phyloP scores from a whole-genome alignment of 1,140 invertebrate genomes.

The Orchestia grillus region DNA sequence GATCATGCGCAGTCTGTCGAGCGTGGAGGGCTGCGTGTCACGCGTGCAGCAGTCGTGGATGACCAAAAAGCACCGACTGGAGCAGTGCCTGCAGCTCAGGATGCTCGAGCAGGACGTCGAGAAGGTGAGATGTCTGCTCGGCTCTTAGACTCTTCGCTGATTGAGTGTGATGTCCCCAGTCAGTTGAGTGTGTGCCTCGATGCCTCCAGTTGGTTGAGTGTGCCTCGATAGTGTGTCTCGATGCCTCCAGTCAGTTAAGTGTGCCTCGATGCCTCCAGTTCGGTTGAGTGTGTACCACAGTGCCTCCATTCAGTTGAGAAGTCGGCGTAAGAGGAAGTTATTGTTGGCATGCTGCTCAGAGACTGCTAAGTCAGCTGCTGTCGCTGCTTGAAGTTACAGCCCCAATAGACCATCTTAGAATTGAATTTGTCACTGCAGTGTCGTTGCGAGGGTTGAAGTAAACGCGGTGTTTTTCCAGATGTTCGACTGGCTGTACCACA shows the following conservation, averaged over 20 bases:
- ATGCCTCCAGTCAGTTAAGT: background rate
- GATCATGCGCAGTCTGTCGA: slow-evolving; percentile 81
- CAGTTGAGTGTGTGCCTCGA: background rate
- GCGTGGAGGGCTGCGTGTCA: slow-evolving; percentile 70
- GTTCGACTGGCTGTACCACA: slow-evolving; percentile 93
- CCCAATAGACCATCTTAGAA: background rate
- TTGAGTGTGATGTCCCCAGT: no score
- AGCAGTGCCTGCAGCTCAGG: slow-evolving; percentile 94
- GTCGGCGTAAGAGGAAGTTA: no score
- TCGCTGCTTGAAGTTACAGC: background rate
- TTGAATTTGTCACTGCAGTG: background rate
- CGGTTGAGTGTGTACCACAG: background rate
- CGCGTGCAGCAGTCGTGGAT: slow-evolving; percentile 94
- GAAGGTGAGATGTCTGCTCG: slow-evolving; percentile 77
- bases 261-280: background rate
- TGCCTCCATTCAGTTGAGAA: no score
- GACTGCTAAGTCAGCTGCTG: background rate
- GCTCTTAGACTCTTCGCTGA: background rate
- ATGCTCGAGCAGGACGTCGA: slow-evolving; percentile 97
- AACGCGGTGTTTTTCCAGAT: slow-evolving; percentile 76
- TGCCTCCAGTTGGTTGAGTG: background rate
- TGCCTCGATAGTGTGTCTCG: background rate
- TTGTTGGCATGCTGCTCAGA: background rate
- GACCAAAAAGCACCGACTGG: slow-evolving; percentile 90
- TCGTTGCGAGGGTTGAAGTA: background rate